These are phyloP conservation scores for Chionodraco myersi DNA, from an alignment of 2,113 vertebrate species.

Conservation along the genomic window DNA sequence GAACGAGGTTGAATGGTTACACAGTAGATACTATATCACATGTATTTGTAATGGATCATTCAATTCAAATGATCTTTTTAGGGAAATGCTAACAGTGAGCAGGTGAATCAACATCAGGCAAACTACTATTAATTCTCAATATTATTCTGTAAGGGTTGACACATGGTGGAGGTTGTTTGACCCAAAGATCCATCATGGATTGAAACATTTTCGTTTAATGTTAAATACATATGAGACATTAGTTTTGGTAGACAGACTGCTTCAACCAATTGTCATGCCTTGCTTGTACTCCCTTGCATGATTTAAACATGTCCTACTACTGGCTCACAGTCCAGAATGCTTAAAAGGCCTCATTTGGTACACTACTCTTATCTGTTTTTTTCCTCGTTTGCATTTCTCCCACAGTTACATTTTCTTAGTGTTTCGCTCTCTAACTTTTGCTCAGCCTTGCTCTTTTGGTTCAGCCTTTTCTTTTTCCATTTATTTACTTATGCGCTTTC, in stretches of 20 bases:
- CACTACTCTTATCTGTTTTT: conserved; percentile 17
- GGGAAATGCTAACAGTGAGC: background rate
- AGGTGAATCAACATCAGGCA: background rate
- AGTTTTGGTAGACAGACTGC: background rate
- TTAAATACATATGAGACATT: background rate
- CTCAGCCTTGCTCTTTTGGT: conserved; percentile 52
- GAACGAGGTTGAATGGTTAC: background rate
- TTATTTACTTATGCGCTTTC: conserved; percentile 57
- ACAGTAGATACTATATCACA: background rate
- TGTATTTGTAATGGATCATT: background rate
- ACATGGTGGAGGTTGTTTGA: background rate
- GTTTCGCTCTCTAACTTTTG: conserved; percentile 37
- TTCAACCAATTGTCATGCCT: background rate
- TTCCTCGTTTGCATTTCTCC: conserved; percentile 42
- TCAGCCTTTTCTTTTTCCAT: conserved; percentile 49
- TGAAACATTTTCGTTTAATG: background rate
- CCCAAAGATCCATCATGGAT: background rate
- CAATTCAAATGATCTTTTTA: background rate
- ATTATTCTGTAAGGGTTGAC: background rate
- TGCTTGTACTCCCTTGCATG: background rate
- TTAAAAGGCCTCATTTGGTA: conserved; percentile 28
- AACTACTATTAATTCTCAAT: background rate
- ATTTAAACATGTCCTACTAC: conserved; percentile 4
- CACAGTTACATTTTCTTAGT: conserved; percentile 24
- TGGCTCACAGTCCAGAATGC: conserved; percentile 17